Evolutionary conservation across 2,888 invertebrate species (phyloP).

Genomic region (Catocala sponsa): DNA sequence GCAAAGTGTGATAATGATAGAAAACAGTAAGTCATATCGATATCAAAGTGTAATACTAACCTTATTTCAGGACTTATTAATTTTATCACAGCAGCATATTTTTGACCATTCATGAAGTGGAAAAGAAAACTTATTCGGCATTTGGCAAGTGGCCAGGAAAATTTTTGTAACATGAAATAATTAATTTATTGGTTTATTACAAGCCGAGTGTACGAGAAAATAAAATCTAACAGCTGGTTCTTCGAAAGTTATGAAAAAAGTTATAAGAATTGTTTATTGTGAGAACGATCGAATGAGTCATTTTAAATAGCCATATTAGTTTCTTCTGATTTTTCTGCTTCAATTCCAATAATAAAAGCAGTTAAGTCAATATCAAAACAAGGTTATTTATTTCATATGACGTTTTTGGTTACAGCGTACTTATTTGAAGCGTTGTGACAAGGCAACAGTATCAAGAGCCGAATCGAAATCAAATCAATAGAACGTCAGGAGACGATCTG

Average conservation of each 20-base stretch:
- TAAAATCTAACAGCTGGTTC: slow-evolving; percentile 1
- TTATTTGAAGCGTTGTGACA: too few species aligned
- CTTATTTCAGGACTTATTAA: background rate
- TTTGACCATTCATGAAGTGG: slow-evolving; percentile 11
- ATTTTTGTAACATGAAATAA: slow-evolving; percentile 14
- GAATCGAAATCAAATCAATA: too few species aligned
- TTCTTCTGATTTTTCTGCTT: background rate
- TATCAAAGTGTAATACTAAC: background rate
- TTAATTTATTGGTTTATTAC: slow-evolving; percentile 13
- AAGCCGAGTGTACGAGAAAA: slow-evolving; percentile 2
- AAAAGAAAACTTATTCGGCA: slow-evolving; percentile 9
- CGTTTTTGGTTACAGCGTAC: too few species aligned
- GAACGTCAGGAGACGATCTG: too few species aligned
- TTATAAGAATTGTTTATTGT: background rate
- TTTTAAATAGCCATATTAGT: background rate
- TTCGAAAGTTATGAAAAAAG: background rate
- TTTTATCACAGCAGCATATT: background rate
- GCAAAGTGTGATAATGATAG: too few species aligned
- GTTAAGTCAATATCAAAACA: too few species aligned
- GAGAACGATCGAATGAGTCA: background rate
- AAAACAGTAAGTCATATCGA: too few species aligned
- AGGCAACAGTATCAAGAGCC: too few species aligned
- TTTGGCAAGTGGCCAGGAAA: slow-evolving; percentile 12
- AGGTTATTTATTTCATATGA: too few species aligned
- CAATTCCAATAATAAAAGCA: too few species aligned